Evolutionary conservation across 2,113 vertebrate genomes (phyloP).

Genomic region (Sciurus niger): DNA sequence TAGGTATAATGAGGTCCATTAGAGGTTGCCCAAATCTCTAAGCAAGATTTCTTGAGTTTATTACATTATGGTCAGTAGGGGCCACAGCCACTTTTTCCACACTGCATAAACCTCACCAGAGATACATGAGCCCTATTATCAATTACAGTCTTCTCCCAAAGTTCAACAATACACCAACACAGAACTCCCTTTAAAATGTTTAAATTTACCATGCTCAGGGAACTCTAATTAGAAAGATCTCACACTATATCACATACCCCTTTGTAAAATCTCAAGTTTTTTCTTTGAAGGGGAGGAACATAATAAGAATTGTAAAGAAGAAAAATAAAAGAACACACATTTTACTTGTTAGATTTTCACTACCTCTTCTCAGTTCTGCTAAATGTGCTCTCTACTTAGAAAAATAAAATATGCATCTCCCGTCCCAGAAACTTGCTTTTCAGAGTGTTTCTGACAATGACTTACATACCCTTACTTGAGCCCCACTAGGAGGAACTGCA

Average conservation of each 20-base stretch:
- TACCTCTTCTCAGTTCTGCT: background rate
- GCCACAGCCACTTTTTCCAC: accelerated
- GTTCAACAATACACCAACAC: background rate
- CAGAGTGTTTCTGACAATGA: background rate
- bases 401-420: background rate
- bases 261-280: background rate
- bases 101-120: background rate
- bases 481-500: background rate
- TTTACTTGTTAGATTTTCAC: background rate
- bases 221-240: constrained; percentile 12
- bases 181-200: background rate
- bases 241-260: background rate
- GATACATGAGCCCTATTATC: background rate
- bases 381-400: background rate
- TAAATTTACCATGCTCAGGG: background rate
- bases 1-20: background rate
- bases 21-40: background rate
- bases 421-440: background rate
- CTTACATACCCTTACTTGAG: background rate
- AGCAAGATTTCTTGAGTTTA: background rate
- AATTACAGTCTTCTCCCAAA: background rate
- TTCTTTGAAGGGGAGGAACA: background rate
- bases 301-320: background rate
- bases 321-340: background rate
- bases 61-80: background rate